Evolutionary conservation across 2,113 vertebrate species (phyloP).

Genomic region (Fulica atra): DNA sequence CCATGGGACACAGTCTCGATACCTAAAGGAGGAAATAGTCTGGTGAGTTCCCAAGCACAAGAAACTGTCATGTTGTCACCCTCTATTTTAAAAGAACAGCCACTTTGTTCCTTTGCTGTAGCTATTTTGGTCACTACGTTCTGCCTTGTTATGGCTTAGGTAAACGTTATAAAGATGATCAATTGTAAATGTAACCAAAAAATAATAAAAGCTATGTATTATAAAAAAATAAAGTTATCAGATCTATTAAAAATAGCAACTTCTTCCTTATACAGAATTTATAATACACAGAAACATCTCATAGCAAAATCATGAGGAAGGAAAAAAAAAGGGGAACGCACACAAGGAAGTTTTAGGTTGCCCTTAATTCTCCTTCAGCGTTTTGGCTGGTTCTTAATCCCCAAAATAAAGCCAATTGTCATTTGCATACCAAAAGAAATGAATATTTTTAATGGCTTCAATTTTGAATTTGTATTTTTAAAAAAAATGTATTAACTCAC

Average conservation of each 20-base stretch:
- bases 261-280: conserved; percentile 66
- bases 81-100: conserved; percentile 61
- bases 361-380: conserved; percentile 58
- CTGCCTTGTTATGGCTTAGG: conserved; percentile 60
- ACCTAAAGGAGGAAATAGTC: conserved; percentile 83
- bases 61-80: conserved; percentile 77
- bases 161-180: conserved; percentile 67
- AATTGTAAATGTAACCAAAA: conserved; percentile 73
- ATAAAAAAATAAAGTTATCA: conserved; percentile 78
- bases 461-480: conserved; percentile 30
- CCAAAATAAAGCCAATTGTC: conserved; percentile 55
- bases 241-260: conserved; percentile 74
- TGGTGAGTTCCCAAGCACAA: conserved; percentile 87
- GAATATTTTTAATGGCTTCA: conserved; percentile 31
- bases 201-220: conserved; percentile 71
- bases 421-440: conserved; percentile 49
- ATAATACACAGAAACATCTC: conserved; percentile 64
- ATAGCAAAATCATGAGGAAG: conserved; percentile 44
- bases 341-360: conserved; percentile 30
- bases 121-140: conserved; percentile 69
- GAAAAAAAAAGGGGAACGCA: conserved; percentile 13
- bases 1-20: conserved; percentile 75
- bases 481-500: conserved; percentile 30
- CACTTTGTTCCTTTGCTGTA: conserved; percentile 62
- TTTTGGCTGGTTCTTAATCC: conserved; percentile 57